Conservation (phyloP, 2,888 invertebrate genomes). For the Dolichomitus sp. region DNA sequence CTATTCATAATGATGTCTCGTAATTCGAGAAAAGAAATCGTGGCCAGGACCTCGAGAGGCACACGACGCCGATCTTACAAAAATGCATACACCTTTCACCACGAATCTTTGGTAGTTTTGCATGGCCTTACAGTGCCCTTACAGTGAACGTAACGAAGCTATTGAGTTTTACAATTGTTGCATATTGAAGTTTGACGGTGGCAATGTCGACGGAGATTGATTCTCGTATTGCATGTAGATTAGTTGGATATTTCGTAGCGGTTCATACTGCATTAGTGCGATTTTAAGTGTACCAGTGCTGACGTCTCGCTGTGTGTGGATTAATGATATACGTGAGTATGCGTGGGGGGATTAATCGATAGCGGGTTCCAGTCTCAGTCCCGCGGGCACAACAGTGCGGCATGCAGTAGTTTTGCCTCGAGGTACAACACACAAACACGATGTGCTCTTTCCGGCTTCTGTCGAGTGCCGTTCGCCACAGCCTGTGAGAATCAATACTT, state of each 20-base stretch:
- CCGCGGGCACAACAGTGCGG: slow-evolving; percentile 21
- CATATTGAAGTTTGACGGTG: slow-evolving; percentile 2
- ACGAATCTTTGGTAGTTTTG: not conserved
- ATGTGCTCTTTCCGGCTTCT: slow-evolving; percentile 39
- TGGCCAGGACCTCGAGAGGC: not conserved
- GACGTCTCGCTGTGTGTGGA: not conserved
- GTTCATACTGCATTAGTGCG: not conserved
- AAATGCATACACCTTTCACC: slow-evolving; percentile 31
- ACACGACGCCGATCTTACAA: slow-evolving; percentile 6
- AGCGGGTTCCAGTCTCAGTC: slow-evolving; percentile 21
- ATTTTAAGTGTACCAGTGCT: not conserved
- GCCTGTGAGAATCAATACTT: slow-evolving; percentile 59
- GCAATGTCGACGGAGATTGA: slow-evolving; percentile 20
- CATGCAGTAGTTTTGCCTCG: not conserved
- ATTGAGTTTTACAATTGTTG: slow-evolving; percentile 10
- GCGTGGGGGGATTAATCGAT: slow-evolving; percentile 59
- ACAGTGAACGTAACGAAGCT: not conserved
- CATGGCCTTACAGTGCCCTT: not conserved
- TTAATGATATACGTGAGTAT: slow-evolving; percentile 19
- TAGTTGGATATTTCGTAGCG: not conserved
- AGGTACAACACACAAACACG: not conserved
- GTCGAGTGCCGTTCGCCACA: slow-evolving; percentile 36
- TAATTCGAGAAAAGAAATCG: slow-evolving; percentile 13
- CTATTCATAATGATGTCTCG: not conserved
- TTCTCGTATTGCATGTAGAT: not conserved